Evolutionary conservation across 2,113 vertebrate species (phyloP), one percentile per base, ranked within the genome.

Genomic region (Mugil cephalus): DNA sequence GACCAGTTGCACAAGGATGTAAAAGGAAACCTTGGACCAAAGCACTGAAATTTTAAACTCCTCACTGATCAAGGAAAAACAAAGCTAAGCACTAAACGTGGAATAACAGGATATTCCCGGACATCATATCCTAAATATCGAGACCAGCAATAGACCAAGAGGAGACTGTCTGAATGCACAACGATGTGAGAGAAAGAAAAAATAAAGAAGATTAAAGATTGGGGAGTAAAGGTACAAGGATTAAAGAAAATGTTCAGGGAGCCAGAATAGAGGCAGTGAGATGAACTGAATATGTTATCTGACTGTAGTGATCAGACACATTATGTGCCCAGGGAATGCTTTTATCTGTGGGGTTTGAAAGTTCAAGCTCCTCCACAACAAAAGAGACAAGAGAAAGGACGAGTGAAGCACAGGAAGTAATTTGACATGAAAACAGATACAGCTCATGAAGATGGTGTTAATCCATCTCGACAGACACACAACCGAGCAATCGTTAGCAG

Each of bases 261-360:
- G 43, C 21, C 1, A 2, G 59, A 11, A 30, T 5, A 48, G 18
- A 59, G 46, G 12, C 7, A 1, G 13, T 10, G 47, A 54, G 58
- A 61, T 19, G 34, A 77, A 21, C 21, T 11, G 47, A 72, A n/a
- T 19, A 19, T 75, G 62, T 77, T 64, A 76, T 79, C 65, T 63
- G 10, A 2, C 7, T 30, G 48, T 14, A 30, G 61, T 59, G 65
- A 67, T 68, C 14, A 45, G 65, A 83, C 40, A 46, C 34, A 35
- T 56, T 53, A 54, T 50, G 54, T 35, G 48, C 42, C 70, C 21
- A 30, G 15, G 10, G 45, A 61, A 51, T 1, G 61, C 55, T 71
- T 71, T 79, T 59, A 78, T 68, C 55, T 18, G 8, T 67, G 11
- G 17, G 38, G 72, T 67, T 24, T 64, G 35, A 61, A 51, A 46